Evolutionary conservation across 2,888 invertebrate genomes (phyloP), one percentile per base, ranked within the genome.

Genomic region (Brachyptera risi): DNA sequence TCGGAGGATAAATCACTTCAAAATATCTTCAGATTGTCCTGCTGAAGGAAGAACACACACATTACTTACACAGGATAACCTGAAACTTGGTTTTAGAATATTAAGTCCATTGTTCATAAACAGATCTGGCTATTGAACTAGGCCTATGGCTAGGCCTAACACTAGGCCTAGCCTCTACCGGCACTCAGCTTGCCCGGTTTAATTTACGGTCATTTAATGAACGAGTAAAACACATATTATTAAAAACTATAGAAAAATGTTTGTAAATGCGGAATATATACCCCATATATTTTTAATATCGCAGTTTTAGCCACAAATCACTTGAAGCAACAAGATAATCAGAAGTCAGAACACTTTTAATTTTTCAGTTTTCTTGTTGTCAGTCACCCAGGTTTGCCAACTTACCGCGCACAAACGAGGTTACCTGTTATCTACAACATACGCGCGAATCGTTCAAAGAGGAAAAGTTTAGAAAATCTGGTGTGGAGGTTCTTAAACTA

Each of bases 221-320:
- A 19, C 54, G 54, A 37, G 54, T 37, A 54, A 31, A 37, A 11
- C 35, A 19, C 7, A 7, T 7, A 19, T 19, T 35, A 35, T 54
- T 15, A 19, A 54, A 54, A 54, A 37, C 35, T 19, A 35, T 37
- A 17, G 7, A 17, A 17, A 54, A 54, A 54, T 54, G 54, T 54
- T 35, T 54, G 35, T 54, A 35, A 54, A 37, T 21, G 11, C 54
- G 54, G 31, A 35, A 54, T 54, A 54, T 54, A 31, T 54, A 54
- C 54, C 54, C 54, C 31, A 54, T 54, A 37, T 19, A 54, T 7
- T 3, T n/a, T 24, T 4, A 47, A 9, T 44, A 13, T 47, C 24
- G 23, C 47, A 21, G 47, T 19, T 7, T 42, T 11, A 2, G 21
- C 9, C 42, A 42, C 11, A 42, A 17, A 42, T 19, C 4, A 42